Evolutionary conservation across 2,797 vertebrate species (phyloP), one percentile per base, ranked within the genome.

Genomic region (Darevskia mixta): DNA sequence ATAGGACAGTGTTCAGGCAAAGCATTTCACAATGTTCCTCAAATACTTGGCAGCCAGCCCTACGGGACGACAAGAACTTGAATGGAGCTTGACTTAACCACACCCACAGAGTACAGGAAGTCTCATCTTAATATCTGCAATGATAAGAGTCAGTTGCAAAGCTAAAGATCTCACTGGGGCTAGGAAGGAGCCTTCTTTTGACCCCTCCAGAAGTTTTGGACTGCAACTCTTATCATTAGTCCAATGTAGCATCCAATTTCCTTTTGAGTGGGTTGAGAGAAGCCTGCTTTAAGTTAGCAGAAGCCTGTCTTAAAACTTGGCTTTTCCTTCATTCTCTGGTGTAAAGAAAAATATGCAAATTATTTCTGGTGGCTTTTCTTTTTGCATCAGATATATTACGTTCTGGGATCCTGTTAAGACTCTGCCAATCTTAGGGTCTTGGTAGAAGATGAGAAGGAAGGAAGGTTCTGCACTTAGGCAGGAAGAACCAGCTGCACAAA

Each of bases 1-100:
- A 88, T 86, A 71, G 87, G 90, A 43, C 35, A 86, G 15, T 25
- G 3, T 0, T 86, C 90, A 94, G 89, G 69, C 83, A 35, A 72
- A 32, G 71, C 35, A 35, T 72, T 72, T 72, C 35, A 32, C 71
- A 72, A 76, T 79, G 8, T 71, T 20, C 15, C 75, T 83, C 64
- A 32, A 71, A 38, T 25, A 61, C 25, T 35, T 29, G 41, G 71
- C 71, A 75, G 15, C 5, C 49, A 41, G 43, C 88, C 79, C 88
- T 71, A 32, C 8, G 49, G 49, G 13, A 55, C 13, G 85, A 88
- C 8, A 86, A 89, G 90, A 91, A 92, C 78, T 77, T 29, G 72
- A 90, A 92, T 82, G 61, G 9, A 64, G 41, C 67, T 35, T 72
- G 18, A 69, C 55, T 61, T 7, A 85, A 32, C 84, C 75, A 85